phyloP scores from a whole-genome alignment of 2,888 invertebrate genomes.

The Drosophila sordidapex region DNA sequence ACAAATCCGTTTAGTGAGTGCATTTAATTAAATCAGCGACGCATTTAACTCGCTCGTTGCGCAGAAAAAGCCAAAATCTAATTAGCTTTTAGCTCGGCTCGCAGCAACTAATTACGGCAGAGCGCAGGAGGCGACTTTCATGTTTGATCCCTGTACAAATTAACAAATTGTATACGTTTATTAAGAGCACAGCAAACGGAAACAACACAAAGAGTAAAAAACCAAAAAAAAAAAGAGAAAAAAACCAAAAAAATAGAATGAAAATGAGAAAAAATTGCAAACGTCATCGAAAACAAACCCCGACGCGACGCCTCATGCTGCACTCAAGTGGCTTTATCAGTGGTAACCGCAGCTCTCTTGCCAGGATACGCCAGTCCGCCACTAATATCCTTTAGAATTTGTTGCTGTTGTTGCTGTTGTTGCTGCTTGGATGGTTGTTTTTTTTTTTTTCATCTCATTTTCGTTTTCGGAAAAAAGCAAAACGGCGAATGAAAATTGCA shows the following conservation, averaged over 20 bases:
- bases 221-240: slow-evolving; percentile 18
- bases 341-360: slow-evolving; percentile 69
- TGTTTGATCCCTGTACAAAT: slow-evolving; percentile 80
- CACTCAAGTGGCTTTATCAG: slow-evolving; percentile 83
- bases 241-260: slow-evolving; percentile 29
- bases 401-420: slow-evolving; percentile 46
- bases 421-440: slow-evolving; percentile 7
- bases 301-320: slow-evolving; percentile 58
- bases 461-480: slow-evolving; percentile 62
- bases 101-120: slow-evolving; percentile 68
- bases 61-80: slow-evolving; percentile 63
- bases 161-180: slow-evolving; percentile 81
- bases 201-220: slow-evolving; percentile 57
- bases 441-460: slow-evolving; percentile 16
- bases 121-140: slow-evolving; percentile 57
- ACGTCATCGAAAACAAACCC: slow-evolving; percentile 73
- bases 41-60: slow-evolving; percentile 73
- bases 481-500: slow-evolving; percentile 80
- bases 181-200: slow-evolving; percentile 77
- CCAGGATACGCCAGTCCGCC: slow-evolving; percentile 55
- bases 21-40: slow-evolving; percentile 70
- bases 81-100: slow-evolving; percentile 66
- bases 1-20: slow-evolving; percentile 64
- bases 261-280: slow-evolving; percentile 72
- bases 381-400: slow-evolving; percentile 70